Base-by-base conservation (phyloP, 2,888 invertebrate genomes). In the Agriopis marginaria region DNA sequence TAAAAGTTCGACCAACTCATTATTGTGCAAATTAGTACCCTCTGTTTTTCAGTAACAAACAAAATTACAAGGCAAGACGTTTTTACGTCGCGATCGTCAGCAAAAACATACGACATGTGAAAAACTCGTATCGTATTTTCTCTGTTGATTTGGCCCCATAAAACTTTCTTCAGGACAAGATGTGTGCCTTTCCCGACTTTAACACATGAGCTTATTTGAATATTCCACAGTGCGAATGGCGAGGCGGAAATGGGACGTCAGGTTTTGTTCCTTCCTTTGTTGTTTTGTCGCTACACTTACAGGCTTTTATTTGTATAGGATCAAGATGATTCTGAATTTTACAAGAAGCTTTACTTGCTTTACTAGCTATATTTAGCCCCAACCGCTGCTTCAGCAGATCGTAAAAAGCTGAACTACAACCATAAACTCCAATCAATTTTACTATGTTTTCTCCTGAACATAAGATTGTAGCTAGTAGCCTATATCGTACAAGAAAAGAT, bases 201-300 rank as follows among this genome's bases (percentile, higher is more conserved):
- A 63, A 63, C 66, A 64, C 59, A 53, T 49, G 51, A 45, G 17
- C 54, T 63, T 70, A 73, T 73, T 70, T 73, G 62, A 70, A 75
- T 72, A 75, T 71, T 68, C 58, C 53, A 51, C 54, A 58, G 50
- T 66, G 63, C 62, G 61, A 73, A 73, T 65, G 70, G 71, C 51
- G 23, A 45, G 32, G 47, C 47, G 64, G 68, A 70, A 71, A 73
- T 66, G 56, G 66, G 55, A 47, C 59, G 50, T 66, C 23, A 12
- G 44, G 71, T 66, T 69, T 69, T 69, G 69, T 69, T 69, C 56
- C 44, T 70, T 64, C 44, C 66, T 66, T 70, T 63, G 65, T 67
- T 60, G 69, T 71, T 71, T 63, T 63, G 66, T 66, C 54, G 45
- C 45, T 12, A n/a, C 14, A 32, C 23, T 45, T 12, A 58, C 32